These are phyloP conservation scores for Astatoreochromis straeleni DNA, from an alignment of 2,113 vertebrate genomes.

Conservation along the genomic window DNA sequence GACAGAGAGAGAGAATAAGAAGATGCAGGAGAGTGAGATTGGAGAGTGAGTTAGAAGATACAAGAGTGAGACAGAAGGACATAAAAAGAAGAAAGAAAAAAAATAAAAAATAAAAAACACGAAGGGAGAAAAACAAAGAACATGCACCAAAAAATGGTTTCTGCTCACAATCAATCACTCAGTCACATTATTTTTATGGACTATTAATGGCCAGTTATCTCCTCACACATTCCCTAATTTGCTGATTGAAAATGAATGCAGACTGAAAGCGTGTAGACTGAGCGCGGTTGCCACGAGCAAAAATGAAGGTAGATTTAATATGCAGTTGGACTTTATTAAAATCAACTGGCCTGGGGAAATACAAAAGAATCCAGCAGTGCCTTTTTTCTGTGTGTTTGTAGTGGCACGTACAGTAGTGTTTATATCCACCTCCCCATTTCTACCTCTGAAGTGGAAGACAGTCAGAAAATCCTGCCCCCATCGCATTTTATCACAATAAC, in stretches of 20 bases:
- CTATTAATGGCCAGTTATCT: slow-evolving; percentile 23
- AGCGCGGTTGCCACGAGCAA: slow-evolving; percentile 15
- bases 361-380: slow-evolving; percentile 30
- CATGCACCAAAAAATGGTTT: slow-evolving; percentile 1
- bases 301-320: slow-evolving; percentile 30
- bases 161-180: slow-evolving; percentile 7
- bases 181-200: slow-evolving; percentile 7
- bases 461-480: neutral
- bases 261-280: slow-evolving; percentile 5
- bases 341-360: slow-evolving; percentile 47
- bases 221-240: neutral
- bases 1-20: slow-evolving; percentile 29
- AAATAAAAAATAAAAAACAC: too few relatives aligned
- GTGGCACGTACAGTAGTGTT: neutral
- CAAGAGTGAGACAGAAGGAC: neutral
- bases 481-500: neutral
- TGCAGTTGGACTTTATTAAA: slow-evolving; percentile 52
- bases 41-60: neutral
- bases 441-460: neutral
- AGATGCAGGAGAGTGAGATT: slow-evolving; percentile 8
- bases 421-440: slow-evolving; percentile 12
- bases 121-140: neutral
- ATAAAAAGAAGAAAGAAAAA: neutral
- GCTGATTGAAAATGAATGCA: slow-evolving; percentile 21
- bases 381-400: neutral